These are phyloP conservation scores for Melanotus villosus DNA, from an alignment of 2,888 invertebrate species.

Conservation along the genomic window DNA sequence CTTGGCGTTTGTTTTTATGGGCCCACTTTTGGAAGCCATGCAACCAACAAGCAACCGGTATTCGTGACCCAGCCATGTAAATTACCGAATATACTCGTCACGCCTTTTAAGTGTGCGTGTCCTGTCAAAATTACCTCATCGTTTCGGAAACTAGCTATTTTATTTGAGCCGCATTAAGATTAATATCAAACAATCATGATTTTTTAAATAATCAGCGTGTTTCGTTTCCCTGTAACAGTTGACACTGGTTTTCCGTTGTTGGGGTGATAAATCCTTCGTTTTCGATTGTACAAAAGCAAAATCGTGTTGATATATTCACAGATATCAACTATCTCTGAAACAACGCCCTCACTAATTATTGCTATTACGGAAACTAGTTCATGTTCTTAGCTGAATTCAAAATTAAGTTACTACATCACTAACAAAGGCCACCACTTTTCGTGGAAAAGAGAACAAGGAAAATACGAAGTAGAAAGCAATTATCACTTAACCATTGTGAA, in stretches of 20 bases:
- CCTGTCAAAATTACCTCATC: constrained; percentile 62
- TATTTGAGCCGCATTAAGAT: constrained; percentile 61
- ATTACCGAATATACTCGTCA: constrained; percentile 59
- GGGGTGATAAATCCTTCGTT: background rate
- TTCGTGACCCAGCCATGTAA: constrained; percentile 58
- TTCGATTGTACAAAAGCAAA: background rate
- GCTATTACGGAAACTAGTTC: too few relatives aligned
- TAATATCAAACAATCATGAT: constrained; percentile 60
- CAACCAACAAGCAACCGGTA: constrained; percentile 38
- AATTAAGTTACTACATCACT: too few relatives aligned
- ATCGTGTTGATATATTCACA: too few relatives aligned
- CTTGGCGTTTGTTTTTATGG: constrained; percentile 27
- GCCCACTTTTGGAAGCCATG: constrained; percentile 19
- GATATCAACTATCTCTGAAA: too few relatives aligned
- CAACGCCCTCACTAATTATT: too few relatives aligned
- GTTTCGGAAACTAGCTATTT: constrained; percentile 61
- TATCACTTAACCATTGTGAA: too few relatives aligned
- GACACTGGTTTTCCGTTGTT: constrained; percentile 30
- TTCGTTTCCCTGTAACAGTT: constrained; percentile 39
- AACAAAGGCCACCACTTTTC: too few relatives aligned
- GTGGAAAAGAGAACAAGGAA: too few relatives aligned
- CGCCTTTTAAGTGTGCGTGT: constrained; percentile 63
- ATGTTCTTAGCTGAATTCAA: too few relatives aligned
- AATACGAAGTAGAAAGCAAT: too few relatives aligned
- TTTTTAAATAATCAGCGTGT: constrained; percentile 49